Evolutionary conservation across 1,140 invertebrate species (phyloP).

Genomic region (Lucilia cuprina): DNA sequence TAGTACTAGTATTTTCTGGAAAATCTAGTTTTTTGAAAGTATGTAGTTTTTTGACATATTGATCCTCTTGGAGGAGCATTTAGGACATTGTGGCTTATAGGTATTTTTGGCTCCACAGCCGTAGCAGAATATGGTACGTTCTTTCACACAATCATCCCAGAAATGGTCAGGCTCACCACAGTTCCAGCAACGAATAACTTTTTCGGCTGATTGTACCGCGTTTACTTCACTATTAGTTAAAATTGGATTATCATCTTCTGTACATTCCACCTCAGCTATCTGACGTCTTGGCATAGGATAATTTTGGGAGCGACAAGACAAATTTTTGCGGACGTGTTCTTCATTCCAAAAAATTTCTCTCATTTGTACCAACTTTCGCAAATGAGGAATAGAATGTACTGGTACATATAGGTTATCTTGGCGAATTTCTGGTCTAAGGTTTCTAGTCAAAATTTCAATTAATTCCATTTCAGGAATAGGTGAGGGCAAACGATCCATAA

Average conservation of each 20-base stretch:
- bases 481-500: neutral
- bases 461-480: slow-evolving; percentile 23
- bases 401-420: slow-evolving; percentile 20
- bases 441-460: slow-evolving; percentile 23
- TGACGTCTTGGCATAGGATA: neutral
- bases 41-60: slow-evolving; percentile 21
- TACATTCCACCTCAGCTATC: neutral
- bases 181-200: slow-evolving; percentile 15
- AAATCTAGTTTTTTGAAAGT: neutral
- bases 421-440: neutral
- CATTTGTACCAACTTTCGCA: slow-evolving; percentile 9
- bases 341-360: neutral
- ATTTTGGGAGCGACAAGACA: neutral
- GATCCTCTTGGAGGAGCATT: neutral
- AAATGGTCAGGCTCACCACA: neutral
- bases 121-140: slow-evolving; percentile 27
- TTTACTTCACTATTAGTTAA: neutral
- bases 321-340: neutral
- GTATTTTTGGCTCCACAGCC: slow-evolving; percentile 17
- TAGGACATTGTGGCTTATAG: slow-evolving; percentile 16
- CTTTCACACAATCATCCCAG: neutral
- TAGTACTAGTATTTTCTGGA: too few species aligned
- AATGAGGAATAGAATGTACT: neutral
- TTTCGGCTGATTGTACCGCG: neutral
- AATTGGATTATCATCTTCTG: neutral